Evolutionary conservation across 2,797 vertebrate genomes (phyloP).

Genomic region (Coregonus sp.): DNA sequence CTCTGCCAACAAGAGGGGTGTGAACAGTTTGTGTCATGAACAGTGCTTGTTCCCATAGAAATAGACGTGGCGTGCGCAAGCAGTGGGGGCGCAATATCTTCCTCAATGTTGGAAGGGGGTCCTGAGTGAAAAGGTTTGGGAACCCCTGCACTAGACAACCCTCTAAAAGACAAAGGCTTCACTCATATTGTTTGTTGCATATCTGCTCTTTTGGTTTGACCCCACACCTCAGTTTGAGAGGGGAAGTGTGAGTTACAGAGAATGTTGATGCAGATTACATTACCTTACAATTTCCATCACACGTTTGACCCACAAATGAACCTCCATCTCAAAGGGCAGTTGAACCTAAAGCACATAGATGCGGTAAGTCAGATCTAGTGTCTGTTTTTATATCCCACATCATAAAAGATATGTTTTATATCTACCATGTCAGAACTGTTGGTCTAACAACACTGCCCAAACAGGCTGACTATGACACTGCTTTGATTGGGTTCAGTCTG

Average conservation of each 20-base stretch:
- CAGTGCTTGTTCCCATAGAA: no score
- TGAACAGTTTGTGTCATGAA: no score
- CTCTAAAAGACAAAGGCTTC: not conserved
- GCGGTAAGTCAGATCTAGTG: slow-evolving; percentile 36
- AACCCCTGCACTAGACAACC: not conserved
- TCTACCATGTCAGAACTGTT: slow-evolving; percentile 41
- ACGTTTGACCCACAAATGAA: slow-evolving; percentile 31
- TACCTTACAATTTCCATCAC: not conserved
- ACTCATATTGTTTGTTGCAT: not conserved
- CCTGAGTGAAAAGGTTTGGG: no score
- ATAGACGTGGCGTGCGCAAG: no score
- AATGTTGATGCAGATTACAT: not conserved
- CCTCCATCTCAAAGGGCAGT: slow-evolving; percentile 46
- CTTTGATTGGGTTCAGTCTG: slow-evolving; percentile 56
- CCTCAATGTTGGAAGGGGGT: no score
- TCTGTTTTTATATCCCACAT: slow-evolving; percentile 47
- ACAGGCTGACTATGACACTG: slow-evolving; percentile 33
- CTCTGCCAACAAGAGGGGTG: no score
- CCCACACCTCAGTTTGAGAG: not conserved
- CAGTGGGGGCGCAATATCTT: no score
- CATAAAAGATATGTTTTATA: slow-evolving; percentile 42
- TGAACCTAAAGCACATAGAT: slow-evolving; percentile 3
- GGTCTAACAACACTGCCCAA: slow-evolving; percentile 41
- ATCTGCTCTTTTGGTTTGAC: not conserved
- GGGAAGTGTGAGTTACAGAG: not conserved